These are phyloP conservation scores for Polypterus senegalus DNA, from an alignment of 2,113 vertebrate genomes.

Conservation along the genomic window DNA sequence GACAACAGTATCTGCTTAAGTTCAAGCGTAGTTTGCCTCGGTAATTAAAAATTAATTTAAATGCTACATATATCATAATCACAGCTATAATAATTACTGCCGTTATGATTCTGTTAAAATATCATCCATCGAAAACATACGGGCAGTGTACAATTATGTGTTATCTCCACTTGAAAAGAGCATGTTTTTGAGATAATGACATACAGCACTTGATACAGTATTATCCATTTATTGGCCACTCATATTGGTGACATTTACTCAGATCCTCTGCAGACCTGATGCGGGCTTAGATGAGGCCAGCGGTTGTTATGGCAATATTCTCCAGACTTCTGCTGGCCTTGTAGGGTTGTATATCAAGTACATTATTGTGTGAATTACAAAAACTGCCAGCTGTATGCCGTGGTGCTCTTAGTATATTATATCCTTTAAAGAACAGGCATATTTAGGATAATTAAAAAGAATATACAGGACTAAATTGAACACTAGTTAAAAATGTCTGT, in stretches of 20 bases:
- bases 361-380: not conserved
- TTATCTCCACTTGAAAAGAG: conserved; percentile 59
- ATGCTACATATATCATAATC: conserved; percentile 18
- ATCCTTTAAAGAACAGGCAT: too few relatives aligned
- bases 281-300: conserved; percentile 24
- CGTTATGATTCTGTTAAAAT: conserved; percentile 44
- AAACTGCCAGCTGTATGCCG: not conserved
- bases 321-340: conserved; percentile 11
- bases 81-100: conserved; percentile 51
- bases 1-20: not conserved
- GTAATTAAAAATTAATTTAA: conserved; percentile 47
- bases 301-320: conserved; percentile 21
- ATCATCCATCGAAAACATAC: conserved; percentile 62
- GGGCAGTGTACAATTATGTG: conserved; percentile 58
- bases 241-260: conserved; percentile 43
- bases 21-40: conserved; percentile 4
- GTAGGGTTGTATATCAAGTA: conserved; percentile 2
- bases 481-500: too few relatives aligned
- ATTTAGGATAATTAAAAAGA: too few relatives aligned
- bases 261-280: conserved; percentile 35
- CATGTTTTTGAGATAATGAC: conserved; percentile 54
- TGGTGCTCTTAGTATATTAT: too few relatives aligned
- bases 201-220: conserved; percentile 44
- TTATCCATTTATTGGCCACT: conserved; percentile 41
- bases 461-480: too few relatives aligned